Conservation (phyloP, 2,797 vertebrate genomes). For the Tarsius wallacei region DNA sequence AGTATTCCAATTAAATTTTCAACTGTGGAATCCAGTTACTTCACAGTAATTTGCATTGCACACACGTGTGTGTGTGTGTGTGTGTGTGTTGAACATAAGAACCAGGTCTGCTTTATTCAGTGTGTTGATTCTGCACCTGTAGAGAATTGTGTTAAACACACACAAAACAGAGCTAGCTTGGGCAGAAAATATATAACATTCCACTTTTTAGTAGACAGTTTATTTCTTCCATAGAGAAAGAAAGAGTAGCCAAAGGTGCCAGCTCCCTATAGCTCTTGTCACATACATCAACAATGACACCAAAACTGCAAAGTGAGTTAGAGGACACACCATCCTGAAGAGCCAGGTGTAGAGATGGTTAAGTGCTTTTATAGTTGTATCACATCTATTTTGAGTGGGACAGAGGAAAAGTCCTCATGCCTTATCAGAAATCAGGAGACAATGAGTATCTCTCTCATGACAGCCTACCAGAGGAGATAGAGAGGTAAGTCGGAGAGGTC, state of each 20-base stretch:
- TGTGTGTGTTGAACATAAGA: neutral
- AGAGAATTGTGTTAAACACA: no score
- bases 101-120: neutral
- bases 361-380: accelerated
- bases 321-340: accelerated
- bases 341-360: accelerated
- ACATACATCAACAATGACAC: neutral
- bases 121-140: neutral
- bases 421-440: neutral
- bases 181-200: neutral
- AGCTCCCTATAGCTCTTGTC: neutral
- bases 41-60: neutral
- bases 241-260: neutral
- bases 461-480: neutral
- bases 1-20: neutral
- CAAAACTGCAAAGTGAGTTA: neutral
- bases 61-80: no score
- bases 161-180: neutral
- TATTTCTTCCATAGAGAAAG: neutral
- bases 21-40: neutral
- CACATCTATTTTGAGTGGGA: neutral
- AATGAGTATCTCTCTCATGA: neutral
- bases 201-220: neutral
- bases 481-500: neutral
- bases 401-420: neutral